A percentile compares a stretch with the other conserved stretches of the same genome.
Evolutionary conservation across 2,888 invertebrate species (phyloP).

Genomic region (Micoletzkya japonica): DNA sequence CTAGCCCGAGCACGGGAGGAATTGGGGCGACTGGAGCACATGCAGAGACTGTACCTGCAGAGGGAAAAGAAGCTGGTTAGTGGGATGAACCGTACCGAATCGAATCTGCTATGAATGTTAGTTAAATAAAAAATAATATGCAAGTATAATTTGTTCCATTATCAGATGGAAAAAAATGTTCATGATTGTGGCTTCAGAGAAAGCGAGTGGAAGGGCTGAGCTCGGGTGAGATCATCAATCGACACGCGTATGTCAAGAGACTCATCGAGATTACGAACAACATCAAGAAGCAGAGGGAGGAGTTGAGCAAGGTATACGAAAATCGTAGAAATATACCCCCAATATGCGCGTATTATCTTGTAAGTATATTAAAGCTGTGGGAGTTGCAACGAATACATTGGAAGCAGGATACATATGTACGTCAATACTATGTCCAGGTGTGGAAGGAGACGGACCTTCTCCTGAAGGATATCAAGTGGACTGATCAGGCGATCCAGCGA

Average conservation of each 20-base stretch:
- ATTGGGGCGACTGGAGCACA: not conserved
- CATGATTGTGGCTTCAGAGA: not conserved
- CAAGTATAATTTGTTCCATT: too few relatives aligned
- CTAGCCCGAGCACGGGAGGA: not conserved
- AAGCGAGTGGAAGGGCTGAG: not conserved
- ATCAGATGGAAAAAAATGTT: not conserved
- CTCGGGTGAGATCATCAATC: not conserved
- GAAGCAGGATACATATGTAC: not conserved
- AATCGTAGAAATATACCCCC: too few relatives aligned
- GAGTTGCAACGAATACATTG: not conserved
- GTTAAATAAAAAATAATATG: too few relatives aligned
- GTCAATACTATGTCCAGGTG: not conserved
- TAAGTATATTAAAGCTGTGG: not conserved
- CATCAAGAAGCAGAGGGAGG: conserved; percentile 17
- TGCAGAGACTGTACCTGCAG: not conserved
- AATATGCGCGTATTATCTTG: too few relatives aligned
- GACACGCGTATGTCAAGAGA: conserved; percentile 14
- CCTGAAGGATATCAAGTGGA: conserved; percentile 22
- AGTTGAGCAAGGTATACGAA: conserved; percentile 4
- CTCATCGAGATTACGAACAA: conserved; percentile 20
- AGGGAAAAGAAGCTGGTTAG: conserved; percentile 7
- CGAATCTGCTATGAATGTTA: not conserved
- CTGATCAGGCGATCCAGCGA: conserved; percentile 3
- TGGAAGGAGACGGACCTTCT: conserved; percentile 17
- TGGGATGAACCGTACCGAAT: not conserved